Conservation (phyloP, 2,888 invertebrate species). For the Ormyrus nitidulus region DNA sequence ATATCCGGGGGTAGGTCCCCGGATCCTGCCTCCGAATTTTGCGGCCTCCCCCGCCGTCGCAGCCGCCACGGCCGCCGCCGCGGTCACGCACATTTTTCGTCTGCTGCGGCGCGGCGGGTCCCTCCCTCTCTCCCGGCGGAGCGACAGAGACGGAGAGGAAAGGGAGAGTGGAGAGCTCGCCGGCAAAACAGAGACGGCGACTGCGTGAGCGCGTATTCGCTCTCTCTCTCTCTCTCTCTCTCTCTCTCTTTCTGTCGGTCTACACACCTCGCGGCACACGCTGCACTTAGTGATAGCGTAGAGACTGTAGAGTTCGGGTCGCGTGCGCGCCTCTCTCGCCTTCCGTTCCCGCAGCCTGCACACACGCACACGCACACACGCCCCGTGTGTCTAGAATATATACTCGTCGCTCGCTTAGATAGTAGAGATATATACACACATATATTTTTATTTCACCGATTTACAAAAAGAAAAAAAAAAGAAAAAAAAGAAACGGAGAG, state of each 20-base stretch:
- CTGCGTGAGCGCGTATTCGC: neutral
- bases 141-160: too few species aligned
- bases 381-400: neutral
- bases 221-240: too few species aligned
- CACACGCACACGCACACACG: conserved; percentile 6
- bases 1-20: neutral
- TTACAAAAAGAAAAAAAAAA: too few species aligned
- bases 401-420: too few species aligned
- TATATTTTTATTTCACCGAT: neutral
- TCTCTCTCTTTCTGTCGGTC: neutral
- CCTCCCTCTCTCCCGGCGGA: neutral
- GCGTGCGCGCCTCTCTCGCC: conserved; percentile 33
- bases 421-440: neutral
- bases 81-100: conserved; percentile 5
- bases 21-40: too few species aligned
- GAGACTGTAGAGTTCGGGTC: conserved; percentile 72
- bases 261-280: conserved; percentile 58
- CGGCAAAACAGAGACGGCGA: conserved; percentile 24
- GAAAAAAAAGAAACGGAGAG: too few species aligned
- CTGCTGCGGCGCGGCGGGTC: neutral
- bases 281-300: conserved; percentile 73
- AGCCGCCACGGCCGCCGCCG: too few species aligned
- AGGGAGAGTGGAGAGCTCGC: neutral
- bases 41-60: too few species aligned
- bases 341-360: neutral